Base-by-base conservation (phyloP, 2,888 invertebrate genomes). In the Troides oblongomaculatus region DNA sequence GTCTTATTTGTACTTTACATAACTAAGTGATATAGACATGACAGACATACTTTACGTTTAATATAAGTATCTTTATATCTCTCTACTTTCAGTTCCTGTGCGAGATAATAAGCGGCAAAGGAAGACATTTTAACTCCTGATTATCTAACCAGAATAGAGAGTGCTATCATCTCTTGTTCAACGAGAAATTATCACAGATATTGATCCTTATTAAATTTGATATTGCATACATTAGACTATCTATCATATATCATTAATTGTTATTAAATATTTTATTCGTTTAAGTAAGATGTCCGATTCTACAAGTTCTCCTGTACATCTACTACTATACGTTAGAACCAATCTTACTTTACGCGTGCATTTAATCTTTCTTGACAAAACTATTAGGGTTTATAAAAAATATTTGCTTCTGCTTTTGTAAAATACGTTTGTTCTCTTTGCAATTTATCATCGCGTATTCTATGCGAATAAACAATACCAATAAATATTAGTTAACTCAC, bases 301-400 rank as follows among this genome's bases (percentile, higher is more conserved):
- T 0, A 21, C n/a, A 17, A 61, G 56, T 25, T 17, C 21, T 30
- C 21, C 57, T 21, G 21, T 57, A 14, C 56, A 46, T 50, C 10
- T 66, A 43, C 53, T 70, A 21, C 60, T 66, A 30, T 64, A 60
- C 43, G 57, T 66, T 17, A 60, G 21, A 53, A 70, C 56, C 14
- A 70, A 43, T 25, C 66, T 70, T 25, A 66, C 59, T 2, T 43
- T 70, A 63, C 59, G 70, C n/a, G 53, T 70, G 53, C 50, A 66
- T 57, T 43, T 67, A 46, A 67, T 71, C 70, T 67, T 71, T 88
- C 85, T 89, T 88, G 89, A 87, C 86, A 87, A 86, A 88, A 87
- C 85, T 83, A 78, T 79, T 73, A 69, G 71, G 62, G 56, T 68
- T 50, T 62, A 66, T 72, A 71, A 73, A 72, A 73, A 73, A 69